Conservation (phyloP, 2,113 vertebrate species). For the Halcyon malimbica region DNA sequence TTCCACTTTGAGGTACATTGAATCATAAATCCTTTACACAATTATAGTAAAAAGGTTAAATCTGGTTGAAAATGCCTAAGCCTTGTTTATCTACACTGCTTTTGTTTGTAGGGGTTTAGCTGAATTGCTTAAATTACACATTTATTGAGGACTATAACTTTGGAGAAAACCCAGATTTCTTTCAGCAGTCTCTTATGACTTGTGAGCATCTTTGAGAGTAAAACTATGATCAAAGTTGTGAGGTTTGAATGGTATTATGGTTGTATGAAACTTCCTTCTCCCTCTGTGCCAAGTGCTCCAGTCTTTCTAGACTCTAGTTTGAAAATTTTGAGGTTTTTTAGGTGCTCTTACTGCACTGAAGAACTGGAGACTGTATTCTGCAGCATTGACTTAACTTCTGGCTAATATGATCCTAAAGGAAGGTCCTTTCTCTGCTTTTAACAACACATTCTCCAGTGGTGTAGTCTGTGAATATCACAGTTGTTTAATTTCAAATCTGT, state of each 20-base stretch:
- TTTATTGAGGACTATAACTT: not conserved
- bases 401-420: not conserved
- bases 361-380: not conserved
- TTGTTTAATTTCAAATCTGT: not conserved
- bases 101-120: not conserved
- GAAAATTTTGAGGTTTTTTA: not conserved
- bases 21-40: not conserved
- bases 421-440: not conserved
- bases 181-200: not conserved
- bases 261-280: not conserved
- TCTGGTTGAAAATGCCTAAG: not conserved
- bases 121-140: not conserved
- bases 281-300: not conserved
- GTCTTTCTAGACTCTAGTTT: not conserved
- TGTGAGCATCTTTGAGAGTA: not conserved
- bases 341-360: not conserved
- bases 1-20: not conserved
- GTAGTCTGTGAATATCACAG: not conserved
- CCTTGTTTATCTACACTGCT: not conserved
- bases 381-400: not conserved
- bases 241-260: not conserved
- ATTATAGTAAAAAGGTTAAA: not conserved
- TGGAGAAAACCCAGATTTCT: not conserved
- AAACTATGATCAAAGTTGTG: not conserved
- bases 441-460: not conserved